Evolutionary conservation across 1,140 invertebrate genomes (phyloP), one percentile per base, ranked within the genome.

Genomic region (roundworm (Caenorhabditis elegans)): DNA sequence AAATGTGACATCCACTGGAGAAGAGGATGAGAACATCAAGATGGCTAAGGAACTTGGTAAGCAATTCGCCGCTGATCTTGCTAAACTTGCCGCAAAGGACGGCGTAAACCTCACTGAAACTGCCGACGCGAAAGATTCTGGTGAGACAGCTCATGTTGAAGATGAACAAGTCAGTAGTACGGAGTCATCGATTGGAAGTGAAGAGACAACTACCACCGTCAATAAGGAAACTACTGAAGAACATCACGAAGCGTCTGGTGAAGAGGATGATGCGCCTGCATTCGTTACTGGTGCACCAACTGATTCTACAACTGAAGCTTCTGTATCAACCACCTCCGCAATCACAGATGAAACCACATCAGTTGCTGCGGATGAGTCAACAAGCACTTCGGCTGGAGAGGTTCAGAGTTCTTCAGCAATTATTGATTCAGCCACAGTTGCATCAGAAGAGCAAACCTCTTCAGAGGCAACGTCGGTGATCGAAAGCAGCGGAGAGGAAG

Each of bases 1-100:
- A 11, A 70, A 2, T 24, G 10, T 28, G 1, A 34, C 15, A 3
- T 13, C 6, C 0, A 60, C 53, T 10, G 60, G 60, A 70, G 60
- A 5, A 1, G 60, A 70, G n/a, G 60, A 70, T 22, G 60, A 36
- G n/a, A 70, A 70, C 28, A 70, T 70, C 0, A 39, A 36, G 8
- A 70, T 70, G 60, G 60, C 60, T 3, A 70, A 70, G 22, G 60
- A 70, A 43, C 34, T 70, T 2, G 60, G 60, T 1, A 70, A 70
- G 13, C 60, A 70, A 39, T 53, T 77, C 11, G 76, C 46, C 34
- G 76, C 47, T 48, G 76, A 77, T 34, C 46, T 77, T 19, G 49
- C 76, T 2, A 77, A 49, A 26, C 28, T 77, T 17, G 76, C 76
- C n/a, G 46, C 19, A 4, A 39, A 77, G 11, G 46, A 77, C 3